These are phyloP conservation scores for Alloscopus bannaensis DNA, from an alignment of 2,888 invertebrate species.

Conservation along the genomic window DNA sequence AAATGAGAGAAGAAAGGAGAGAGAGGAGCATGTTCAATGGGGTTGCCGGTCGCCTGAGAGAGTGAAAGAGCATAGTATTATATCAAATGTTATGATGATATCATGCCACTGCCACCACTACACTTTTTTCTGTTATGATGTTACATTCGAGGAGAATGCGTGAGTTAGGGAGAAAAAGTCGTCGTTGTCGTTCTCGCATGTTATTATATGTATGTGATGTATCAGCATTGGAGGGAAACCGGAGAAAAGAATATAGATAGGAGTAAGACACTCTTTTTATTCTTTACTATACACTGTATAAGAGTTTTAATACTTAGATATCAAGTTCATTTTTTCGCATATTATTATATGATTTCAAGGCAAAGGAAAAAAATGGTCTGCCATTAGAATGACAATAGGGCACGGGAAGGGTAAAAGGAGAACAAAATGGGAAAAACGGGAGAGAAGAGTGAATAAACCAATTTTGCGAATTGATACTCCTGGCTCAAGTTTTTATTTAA, in stretches of 20 bases:
- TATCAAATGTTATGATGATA: slow-evolving; percentile 59
- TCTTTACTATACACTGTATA: no score
- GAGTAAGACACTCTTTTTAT: neutral
- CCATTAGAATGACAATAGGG: neutral
- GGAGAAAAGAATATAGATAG: neutral
- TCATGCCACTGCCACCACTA: slow-evolving; percentile 26
- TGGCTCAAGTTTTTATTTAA: neutral
- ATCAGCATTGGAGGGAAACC: slow-evolving; percentile 19
- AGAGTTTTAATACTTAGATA: no score
- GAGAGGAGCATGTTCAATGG: no score
- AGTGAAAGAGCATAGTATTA: slow-evolving; percentile 30
- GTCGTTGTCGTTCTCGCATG: slow-evolving; percentile 11
- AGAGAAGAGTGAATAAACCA: slow-evolving; percentile 65
- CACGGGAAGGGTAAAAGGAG: slow-evolving; percentile 45
- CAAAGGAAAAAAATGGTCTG: no score
- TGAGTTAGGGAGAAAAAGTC: no score
- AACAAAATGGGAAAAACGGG: slow-evolving; percentile 19
- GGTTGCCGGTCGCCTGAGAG: slow-evolving; percentile 31
- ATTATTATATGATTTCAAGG: no score
- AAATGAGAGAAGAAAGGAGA: slow-evolving; percentile 21
- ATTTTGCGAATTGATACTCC: slow-evolving; percentile 72
- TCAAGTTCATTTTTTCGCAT: no score
- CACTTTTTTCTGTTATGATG: neutral
- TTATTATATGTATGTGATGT: slow-evolving; percentile 35
- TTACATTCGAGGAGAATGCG: neutral